Evolutionary conservation across 2,113 vertebrate genomes (phyloP), one percentile per base, ranked within the genome.

Genomic region (Lamprotornis superbus): DNA sequence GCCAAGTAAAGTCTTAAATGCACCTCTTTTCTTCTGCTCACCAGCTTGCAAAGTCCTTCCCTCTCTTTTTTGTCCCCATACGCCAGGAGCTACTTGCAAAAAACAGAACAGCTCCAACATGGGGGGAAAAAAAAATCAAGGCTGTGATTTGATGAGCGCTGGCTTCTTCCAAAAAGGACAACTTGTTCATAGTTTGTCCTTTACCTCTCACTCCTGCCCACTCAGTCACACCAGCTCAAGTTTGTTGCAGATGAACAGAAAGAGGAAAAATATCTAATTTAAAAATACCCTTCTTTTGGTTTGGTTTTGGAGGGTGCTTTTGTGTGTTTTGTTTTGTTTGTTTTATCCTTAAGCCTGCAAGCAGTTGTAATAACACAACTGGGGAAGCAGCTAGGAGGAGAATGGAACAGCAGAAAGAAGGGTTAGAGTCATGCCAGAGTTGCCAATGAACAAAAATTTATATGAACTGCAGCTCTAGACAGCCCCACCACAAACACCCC

Each of bases 121-220:
- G 14, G 44, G 57, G 63, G 63, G 50, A 27, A 57, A 79, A 85
- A 52, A 68, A 65, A 53, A 65, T 56, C 46, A 83, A 90, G 67
- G 39, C 46, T 10, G 1, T 70, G 87, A 53, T 80, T 76, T 80
- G 70, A 83, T 70, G 55, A 88, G 69, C 71, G 39, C 21, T 88
- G 59, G 23, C 44, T 87, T 93, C 37, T 65, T 59, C 63, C 16
- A 39, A 88, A 94, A 96, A 83, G 70, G 67, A 85, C 75, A 90
- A 79, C 59, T 80, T 92, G 70, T 68, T 93, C 78, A 8, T 93
- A 65, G 46, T 77, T 85, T 0, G 3, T 92, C 59, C 63, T 85
- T 96, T 83, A 94, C 71, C 53, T 92, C 68, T 96, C 40, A 53
- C 55, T 94, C 33, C 75, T 80, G 55, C 79, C 79, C 50, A 80